Base-by-base conservation (phyloP, 1,140 invertebrate genomes). In the Drosophila nigromelanica region DNA sequence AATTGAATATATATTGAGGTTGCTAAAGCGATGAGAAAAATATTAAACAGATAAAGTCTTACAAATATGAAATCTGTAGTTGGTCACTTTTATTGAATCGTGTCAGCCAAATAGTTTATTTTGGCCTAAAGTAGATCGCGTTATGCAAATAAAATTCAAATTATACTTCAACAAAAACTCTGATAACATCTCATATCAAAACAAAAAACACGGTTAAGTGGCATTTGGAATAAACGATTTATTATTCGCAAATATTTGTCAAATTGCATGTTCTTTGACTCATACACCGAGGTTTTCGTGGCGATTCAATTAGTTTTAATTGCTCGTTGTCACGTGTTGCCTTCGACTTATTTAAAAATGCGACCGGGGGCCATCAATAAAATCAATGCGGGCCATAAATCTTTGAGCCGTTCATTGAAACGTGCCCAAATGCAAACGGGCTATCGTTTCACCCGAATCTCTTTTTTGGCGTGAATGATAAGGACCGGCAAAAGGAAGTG, bases 271-370 rank as follows among this genome's bases (percentile, higher is more conserved):
- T 56, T 51, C 64, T 48, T 56, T 78, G 75, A 61, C 42, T n/a
- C 61, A 67, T 10, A 18, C 54, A 58, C n/a, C 3, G 51, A 54
- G 18, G 69, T 64, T 64, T 60, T 60, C 56, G 14, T 64, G 62
- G 72, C 80, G 82, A 76, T 83, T 83, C 80, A 85, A 85, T 85
- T 85, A 85, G 80, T 86, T 85, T 85, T 85, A 85, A 85, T 85
- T 85, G 80, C 80, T 77, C 55, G 56, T 56, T 51, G 40, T 55
- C 37, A 42, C 58, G 56, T 35, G 12, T 51, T 50, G 64, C 58
- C 71, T 69, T 62, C 81, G 78, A 86, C 73, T 86, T 72, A 73
- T 80, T 86, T 86, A 73, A 81, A 86, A 69, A 76, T 79, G 55
- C 45, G 37, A 14, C 51, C 47, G 37, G 21, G 3, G 74, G 50